Percentiles rank a stretch among this genome's conserved stretches.
These are phyloP conservation scores for Drosophila dives DNA, from an alignment of 2,888 invertebrate species.

Conservation along the genomic window DNA sequence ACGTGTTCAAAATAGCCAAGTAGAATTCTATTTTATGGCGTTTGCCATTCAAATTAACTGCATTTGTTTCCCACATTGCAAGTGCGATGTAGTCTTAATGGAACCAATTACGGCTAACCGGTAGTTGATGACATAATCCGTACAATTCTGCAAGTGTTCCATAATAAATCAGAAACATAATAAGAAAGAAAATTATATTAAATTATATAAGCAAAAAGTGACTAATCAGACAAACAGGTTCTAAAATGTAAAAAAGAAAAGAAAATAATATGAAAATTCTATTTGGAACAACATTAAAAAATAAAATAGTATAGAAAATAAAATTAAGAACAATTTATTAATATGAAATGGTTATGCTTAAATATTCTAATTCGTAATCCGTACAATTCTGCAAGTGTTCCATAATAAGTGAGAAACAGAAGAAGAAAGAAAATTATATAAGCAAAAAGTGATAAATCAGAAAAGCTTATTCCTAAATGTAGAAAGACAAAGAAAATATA, in stretches of 20 bases:
- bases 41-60: conserved; percentile 46
- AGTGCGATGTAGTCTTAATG: conserved; percentile 47
- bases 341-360: neutral
- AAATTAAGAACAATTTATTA: neutral
- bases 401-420: neutral
- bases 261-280: too few species aligned
- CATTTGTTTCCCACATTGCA: conserved; percentile 34
- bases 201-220: neutral
- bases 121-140: conserved; percentile 29
- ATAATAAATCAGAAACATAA: neutral
- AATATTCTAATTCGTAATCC: too few species aligned
- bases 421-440: neutral
- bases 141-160: neutral
- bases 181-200: neutral
- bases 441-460: neutral
- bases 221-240: too few species aligned
- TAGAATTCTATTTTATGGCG: conserved; percentile 48
- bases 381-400: neutral
- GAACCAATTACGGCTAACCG: conserved; percentile 8
- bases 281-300: too few species aligned
- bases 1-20: conserved; percentile 62
- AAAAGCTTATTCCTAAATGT: neutral
- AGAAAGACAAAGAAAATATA: neutral
- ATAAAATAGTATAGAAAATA: neutral
- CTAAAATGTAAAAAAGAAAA: too few species aligned